These are phyloP conservation scores for Idaea biselata DNA, from an alignment of 2,888 invertebrate species.

Conservation along the genomic window DNA sequence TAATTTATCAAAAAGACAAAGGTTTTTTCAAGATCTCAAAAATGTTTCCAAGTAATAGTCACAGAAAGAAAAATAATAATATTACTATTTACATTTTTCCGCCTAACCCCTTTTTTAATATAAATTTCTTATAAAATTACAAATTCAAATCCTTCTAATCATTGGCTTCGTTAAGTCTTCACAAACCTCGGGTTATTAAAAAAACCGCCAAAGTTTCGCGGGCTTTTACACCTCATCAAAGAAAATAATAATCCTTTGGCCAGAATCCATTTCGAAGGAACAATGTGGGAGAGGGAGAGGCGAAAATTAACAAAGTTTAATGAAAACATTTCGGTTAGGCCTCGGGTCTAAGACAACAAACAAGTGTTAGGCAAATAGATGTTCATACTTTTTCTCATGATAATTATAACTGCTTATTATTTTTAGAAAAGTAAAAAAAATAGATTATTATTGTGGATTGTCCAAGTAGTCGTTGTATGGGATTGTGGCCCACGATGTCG, in stretches of 20 bases:
- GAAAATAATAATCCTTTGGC: constrained; percentile 39
- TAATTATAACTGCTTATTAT: not conserved
- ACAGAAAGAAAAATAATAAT: not conserved
- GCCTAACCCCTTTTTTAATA: not conserved
- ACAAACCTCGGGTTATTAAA: constrained; percentile 20
- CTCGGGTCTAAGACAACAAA: constrained; percentile 35
- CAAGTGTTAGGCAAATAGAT: constrained; percentile 52
- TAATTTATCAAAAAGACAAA: too few species aligned
- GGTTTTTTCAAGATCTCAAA: not conserved
- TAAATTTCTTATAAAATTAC: not conserved
- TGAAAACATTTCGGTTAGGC: constrained; percentile 56
- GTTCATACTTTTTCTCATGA: not conserved
- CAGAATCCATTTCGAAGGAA: constrained; percentile 27
- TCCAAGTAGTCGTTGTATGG: too few species aligned
- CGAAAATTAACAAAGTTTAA: constrained; percentile 71
- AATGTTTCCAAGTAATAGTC: not conserved
- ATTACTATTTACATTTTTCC: not conserved
- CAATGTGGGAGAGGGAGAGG: constrained; percentile 31
- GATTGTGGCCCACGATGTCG: too few species aligned
- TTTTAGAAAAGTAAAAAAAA: too few species aligned
- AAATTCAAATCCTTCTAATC: constrained; percentile 9
- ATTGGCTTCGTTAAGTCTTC: constrained; percentile 15
- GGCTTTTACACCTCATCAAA: constrained; percentile 36
- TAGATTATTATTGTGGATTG: too few species aligned
- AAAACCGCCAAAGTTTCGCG: constrained; percentile 14